Evolutionary conservation across 64 coral and sea anemone genomes (phyloP).

Genomic region (Trachythela sp.): DNA sequence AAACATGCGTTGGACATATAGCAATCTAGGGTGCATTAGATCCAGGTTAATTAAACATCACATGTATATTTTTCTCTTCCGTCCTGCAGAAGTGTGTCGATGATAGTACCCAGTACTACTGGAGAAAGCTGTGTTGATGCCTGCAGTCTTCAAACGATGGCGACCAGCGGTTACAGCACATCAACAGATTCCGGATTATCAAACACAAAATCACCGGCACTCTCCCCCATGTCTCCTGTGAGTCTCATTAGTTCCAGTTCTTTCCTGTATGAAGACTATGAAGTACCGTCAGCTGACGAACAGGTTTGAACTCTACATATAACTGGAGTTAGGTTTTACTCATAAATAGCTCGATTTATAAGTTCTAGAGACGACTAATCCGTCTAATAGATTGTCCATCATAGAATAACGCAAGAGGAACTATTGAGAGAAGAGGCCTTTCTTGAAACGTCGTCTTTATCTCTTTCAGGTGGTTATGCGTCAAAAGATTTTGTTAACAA

Average conservation of each 20-base stretch:
- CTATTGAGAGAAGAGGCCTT: too few relatives aligned
- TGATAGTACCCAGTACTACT: background rate
- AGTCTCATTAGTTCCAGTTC: background rate
- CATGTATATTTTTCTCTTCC: too few relatives aligned
- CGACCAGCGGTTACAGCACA: slow-evolving; percentile 77
- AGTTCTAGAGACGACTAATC: too few relatives aligned
- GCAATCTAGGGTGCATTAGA: too few relatives aligned
- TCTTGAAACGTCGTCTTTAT: too few relatives aligned
- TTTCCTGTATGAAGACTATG: background rate
- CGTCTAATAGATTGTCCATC: too few relatives aligned
- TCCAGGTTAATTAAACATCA: too few relatives aligned
- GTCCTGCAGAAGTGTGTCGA: background rate
- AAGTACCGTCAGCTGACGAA: slow-evolving; percentile 13
- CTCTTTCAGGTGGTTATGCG: too few relatives aligned
- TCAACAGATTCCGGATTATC: slow-evolving; percentile 90
- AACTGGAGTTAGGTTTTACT: background rate
- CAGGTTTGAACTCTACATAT: background rate
- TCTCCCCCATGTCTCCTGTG: slow-evolving; percentile 21
- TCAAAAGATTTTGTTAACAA: background rate
- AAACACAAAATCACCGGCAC: slow-evolving; percentile 29
- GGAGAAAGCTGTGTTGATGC: slow-evolving; percentile 34
- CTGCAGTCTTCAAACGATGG: slow-evolving; percentile 62
- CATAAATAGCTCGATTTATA: background rate
- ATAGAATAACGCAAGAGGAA: too few relatives aligned
- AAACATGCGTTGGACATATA: too few relatives aligned